phyloP scores from a whole-genome alignment of 2,113 vertebrate species.

The Falcunculus frontatus region DNA sequence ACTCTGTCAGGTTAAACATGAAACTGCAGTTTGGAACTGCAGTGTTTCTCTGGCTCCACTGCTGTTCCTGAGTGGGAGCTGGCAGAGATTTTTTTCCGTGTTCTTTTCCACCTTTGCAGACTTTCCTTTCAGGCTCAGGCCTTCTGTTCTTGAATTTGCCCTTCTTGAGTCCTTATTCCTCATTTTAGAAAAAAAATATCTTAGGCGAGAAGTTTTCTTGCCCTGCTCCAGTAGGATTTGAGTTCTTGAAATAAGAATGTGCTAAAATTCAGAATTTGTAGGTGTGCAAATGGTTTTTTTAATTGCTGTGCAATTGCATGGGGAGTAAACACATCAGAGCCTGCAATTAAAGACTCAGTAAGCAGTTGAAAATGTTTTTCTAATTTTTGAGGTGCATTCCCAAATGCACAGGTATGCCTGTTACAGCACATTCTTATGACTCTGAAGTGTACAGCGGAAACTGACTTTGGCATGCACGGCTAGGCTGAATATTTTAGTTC shows the following conservation, averaged over 20 bases:
- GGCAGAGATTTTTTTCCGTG: neutral
- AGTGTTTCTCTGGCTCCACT: rapidly evolving
- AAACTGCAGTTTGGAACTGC: neutral
- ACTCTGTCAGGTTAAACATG: neutral
- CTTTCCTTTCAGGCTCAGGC: neutral
- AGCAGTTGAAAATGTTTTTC: conserved; percentile 48
- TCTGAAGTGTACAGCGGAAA: conserved; percentile 30
- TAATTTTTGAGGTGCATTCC: conserved; percentile 57
- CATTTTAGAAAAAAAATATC: neutral
- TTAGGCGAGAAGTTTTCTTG: neutral
- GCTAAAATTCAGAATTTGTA: neutral
- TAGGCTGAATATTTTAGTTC: conserved; percentile 41
- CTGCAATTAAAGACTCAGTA: conserved; percentile 55
- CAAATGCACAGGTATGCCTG: conserved; percentile 50
- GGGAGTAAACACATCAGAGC: conserved; percentile 39
- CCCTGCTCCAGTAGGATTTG: neutral
- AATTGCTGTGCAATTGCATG: conserved; percentile 31
- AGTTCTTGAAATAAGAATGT: neutral
- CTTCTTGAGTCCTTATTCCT: neutral
- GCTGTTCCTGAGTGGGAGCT: neutral
- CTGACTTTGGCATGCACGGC: conserved; percentile 18
- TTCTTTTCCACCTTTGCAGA: neutral
- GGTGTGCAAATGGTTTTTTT: neutral
- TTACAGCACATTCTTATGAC: conserved; percentile 42
- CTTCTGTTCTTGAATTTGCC: neutral